phyloP scores from a whole-genome alignment of 2,797 vertebrate species.

The Anomalospiza imberbis region DNA sequence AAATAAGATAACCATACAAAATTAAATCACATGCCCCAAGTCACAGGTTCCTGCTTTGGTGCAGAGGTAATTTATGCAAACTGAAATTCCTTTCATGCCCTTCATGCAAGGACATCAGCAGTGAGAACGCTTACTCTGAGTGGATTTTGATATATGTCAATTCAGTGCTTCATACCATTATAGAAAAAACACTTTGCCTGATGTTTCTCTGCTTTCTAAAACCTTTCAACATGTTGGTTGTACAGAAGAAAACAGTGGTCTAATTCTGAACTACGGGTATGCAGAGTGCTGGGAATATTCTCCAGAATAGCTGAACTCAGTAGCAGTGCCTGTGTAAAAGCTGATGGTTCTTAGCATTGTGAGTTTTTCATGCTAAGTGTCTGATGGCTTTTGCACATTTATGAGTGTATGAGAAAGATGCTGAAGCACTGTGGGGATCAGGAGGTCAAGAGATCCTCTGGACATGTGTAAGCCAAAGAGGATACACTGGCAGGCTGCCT shows the following conservation, averaged over 20 bases:
- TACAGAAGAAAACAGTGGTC: background rate
- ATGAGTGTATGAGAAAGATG: background rate
- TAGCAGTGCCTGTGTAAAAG: background rate
- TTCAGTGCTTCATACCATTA: background rate
- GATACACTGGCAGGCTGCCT: background rate
- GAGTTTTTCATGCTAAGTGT: background rate
- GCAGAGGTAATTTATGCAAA: background rate
- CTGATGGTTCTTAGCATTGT: background rate
- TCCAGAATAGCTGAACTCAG: background rate
- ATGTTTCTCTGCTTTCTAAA: background rate
- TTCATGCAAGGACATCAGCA: background rate
- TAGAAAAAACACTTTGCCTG: background rate
- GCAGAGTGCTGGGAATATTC: background rate
- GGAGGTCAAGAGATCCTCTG: constrained; percentile 24
- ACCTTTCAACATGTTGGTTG: background rate
- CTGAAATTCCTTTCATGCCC: background rate
- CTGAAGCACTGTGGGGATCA: background rate
- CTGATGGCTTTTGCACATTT: background rate
- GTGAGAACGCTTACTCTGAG: background rate
- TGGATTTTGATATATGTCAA: background rate
- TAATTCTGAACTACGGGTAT: background rate
- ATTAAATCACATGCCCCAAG: background rate
- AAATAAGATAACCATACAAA: background rate
- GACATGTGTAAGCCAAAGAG: background rate
- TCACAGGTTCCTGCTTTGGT: background rate